Evolutionary conservation across 2,113 vertebrate genomes (phyloP), one percentile per base, ranked within the genome.

Genomic region (Oxyura jamaicensis): DNA sequence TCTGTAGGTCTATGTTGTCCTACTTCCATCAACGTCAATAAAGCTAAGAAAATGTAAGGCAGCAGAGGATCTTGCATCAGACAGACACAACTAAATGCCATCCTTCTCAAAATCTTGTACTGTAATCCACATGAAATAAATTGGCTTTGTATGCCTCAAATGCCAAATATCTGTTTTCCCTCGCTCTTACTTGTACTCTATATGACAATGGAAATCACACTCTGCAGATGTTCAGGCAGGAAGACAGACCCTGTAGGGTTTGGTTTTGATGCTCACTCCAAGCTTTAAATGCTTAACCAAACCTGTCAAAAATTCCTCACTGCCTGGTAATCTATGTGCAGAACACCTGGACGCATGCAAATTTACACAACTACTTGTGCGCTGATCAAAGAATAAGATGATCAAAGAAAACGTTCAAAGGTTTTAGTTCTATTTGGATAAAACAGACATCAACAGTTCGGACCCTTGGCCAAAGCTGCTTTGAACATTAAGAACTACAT

Each of bases 221-320:
- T 73, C 39, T 0, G 0, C 91, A 94, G 76, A 86, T 90, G 71
- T 84, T 94, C 59, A 87, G 55, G 63, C 35, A 87, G 53, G 8
- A 89, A 92, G 59, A 50, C 33, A 91, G n/a, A 80, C 11, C 59
- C 75, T 83, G 46, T 10, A 88, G 63, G 82, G 67, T 29, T 86
- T 5, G 1, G 19, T 44, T 82, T 90, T 83, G 91, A 95, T 67
- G 28, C 67, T 90, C 44, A 63, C 72, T 85, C 59, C 72, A 95
- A 94, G 53, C 14, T 88, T 95, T 87, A 95, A 91, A 80, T 60
- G 44, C 78, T 87, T 94, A 95, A 85, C n/a, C 11, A 87, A 92
- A 85, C 44, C 58, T 67, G 31, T 42, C 4, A 6, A 92, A 90
- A 90, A 85, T 58, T 78, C 82, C 75, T 92, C 44, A 58, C 5